Evolutionary conservation across 2,888 invertebrate genomes (phyloP), one percentile per base, ranked within the genome.

Genomic region (Formica aserva): DNA sequence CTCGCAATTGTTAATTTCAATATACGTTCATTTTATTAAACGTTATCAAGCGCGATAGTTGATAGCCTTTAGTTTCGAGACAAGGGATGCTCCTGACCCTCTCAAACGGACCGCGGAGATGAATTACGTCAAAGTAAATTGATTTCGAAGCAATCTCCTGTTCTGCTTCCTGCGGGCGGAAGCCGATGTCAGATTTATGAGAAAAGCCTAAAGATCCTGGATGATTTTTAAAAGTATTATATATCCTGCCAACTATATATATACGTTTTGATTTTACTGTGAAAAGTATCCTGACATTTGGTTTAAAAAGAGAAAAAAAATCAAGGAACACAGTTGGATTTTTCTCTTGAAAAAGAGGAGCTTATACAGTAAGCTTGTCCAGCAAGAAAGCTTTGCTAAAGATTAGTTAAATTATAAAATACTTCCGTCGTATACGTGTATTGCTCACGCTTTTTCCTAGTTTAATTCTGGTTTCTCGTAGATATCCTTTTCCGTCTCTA

Each of bases 121-220:
- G 92, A 91, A 91, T 91, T 92, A 92, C 88, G 90, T 82, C 86
- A 88, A 85, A 88, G 88, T 91, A 92, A 92, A 92, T 91, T 91
- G 89, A 92, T 92, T 93, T 91, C 90, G 84, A 91, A 90, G 92
- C 92, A 92, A 93, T 93, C 92, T 92, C 92, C 92, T 93, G 87
- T 85, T 87, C 86, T 87, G 82, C 89, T 92, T 93, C 93, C 92
- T 91, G 89, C 90, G 88, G 87, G 88, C 90, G 92, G 91, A 91
- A 91, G 91, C 83, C 85, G 77, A 71, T 71, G 78, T 78, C 71
- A 26, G 78, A 80, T 62, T 85, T 71, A 77, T 60, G 65, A 78
- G 82, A 85, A 66, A 82, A 76, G 57, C 78, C 3, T n/a, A 22
- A 66, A 45, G 76, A 78, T 45, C 66, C 76, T 35, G 77, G 55